A percentile compares a stretch with the other conserved stretches of the same genome.
Conservation (phyloP, 1,140 invertebrate species). For the Drosophila kanapiae region DNA sequence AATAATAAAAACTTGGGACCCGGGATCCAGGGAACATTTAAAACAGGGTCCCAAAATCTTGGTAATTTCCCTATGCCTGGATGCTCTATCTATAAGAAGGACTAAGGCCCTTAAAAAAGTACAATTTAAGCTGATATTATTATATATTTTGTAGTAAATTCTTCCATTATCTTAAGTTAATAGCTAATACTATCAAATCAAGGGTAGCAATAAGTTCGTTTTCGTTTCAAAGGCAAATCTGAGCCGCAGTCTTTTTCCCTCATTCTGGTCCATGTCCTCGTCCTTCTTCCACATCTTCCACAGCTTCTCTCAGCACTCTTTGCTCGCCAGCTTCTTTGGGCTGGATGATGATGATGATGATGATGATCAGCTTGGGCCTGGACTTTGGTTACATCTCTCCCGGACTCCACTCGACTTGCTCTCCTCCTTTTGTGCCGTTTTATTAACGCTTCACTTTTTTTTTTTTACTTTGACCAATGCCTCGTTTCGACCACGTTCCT, state of each 20-base stretch:
- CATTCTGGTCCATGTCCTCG: not conserved
- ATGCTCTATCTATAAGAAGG: too few relatives aligned
- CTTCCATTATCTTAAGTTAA: not conserved
- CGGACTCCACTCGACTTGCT: slow-evolving; percentile 33
- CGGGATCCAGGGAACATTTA: not conserved
- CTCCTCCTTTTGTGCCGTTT: slow-evolving; percentile 74
- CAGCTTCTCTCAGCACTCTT: slow-evolving; percentile 27
- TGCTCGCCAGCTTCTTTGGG: slow-evolving; percentile 24
- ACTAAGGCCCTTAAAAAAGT: too few relatives aligned
- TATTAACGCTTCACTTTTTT: slow-evolving; percentile 80
- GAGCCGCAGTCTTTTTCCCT: slow-evolving; percentile 3
- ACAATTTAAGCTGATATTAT: too few relatives aligned
- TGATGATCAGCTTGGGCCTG: slow-evolving; percentile 37
- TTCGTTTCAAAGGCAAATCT: slow-evolving; percentile 5
- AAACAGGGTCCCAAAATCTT: not conserved
- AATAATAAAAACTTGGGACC: not conserved
- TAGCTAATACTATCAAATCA: not conserved
- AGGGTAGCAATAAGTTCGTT: not conserved
- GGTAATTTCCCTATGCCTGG: too few relatives aligned
- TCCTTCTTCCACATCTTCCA: slow-evolving; percentile 21
- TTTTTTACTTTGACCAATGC: slow-evolving; percentile 2
- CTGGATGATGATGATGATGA: slow-evolving; percentile 15
- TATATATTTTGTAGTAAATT: too few relatives aligned
- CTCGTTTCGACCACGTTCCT: slow-evolving; percentile 45
- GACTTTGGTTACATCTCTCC: slow-evolving; percentile 73